Evolutionary conservation across 2,888 invertebrate genomes (phyloP), one percentile per base, ranked within the genome.

Genomic region (Limnephilus auricula): DNA sequence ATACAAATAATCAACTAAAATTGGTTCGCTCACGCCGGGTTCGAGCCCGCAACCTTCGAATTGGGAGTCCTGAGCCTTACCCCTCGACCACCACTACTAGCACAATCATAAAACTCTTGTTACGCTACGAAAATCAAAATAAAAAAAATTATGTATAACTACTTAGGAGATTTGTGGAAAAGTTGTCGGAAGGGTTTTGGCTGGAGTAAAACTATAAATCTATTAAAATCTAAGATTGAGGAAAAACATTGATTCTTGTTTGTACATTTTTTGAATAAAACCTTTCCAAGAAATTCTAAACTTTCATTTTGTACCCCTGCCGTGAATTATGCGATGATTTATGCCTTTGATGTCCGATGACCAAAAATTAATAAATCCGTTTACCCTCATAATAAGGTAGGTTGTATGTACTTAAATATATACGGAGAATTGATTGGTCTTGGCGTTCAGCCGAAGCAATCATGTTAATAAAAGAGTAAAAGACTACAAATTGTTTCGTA

Each of bases 381-480:
- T 65, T 37, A 82, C 82, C 82, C 25, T 82, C 82, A 18, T 82
- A 82, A 82, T 37, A 82, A 82, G 82, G 82, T 82, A 37, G 34
- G 18, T 34, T 25, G 34, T 32, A 32, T 82, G 34, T 34, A 82
- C 34, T 37, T 82, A 37, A 65, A 65, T 9, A 65, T 65, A 25
- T 32, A 80, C 31, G 80, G 45, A 37, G 37, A 85, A 85, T 45
- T 80, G 13, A 86, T 79, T 34, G 79, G 34, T 78, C 31, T 88
- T 34, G 78, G 40, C 34, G 34, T 88, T 88, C 79, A n/a, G 34
- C 2, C n/a, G 78, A 65, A 79, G 87, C 87, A 88, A 78, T 79
- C 79, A 88, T 34, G 34, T 18, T 34, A 92, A 92, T 92, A 92
- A 90, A 92, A 90, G 92, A 84, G 85, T 87, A 88, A 34, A 79